Conservation (phyloP, 2,113 vertebrate genomes). For the Solea senegalensis region DNA sequence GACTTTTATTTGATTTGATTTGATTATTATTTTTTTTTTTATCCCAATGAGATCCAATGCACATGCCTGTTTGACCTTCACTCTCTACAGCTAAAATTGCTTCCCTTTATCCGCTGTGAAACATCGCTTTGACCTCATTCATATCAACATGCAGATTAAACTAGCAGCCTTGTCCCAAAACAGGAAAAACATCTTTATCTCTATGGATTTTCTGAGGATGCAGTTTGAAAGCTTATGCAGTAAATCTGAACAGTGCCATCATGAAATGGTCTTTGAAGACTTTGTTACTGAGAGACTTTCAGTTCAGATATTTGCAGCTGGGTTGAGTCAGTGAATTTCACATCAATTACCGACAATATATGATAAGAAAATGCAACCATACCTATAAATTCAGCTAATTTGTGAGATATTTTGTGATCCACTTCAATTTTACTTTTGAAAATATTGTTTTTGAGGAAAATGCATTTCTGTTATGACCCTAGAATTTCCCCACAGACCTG, state of each 20-base stretch:
- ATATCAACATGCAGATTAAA: constrained; percentile 37
- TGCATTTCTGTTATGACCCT: constrained; percentile 7
- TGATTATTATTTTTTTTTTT: constrained; percentile 5
- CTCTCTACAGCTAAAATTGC: constrained; percentile 13
- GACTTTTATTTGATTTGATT: constrained; percentile 10
- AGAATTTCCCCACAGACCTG: constrained; percentile 3
- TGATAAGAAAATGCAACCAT: too few species aligned
- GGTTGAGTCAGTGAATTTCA: too few species aligned
- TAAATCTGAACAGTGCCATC: constrained; percentile 22
- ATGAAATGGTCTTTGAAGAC: constrained; percentile 6
- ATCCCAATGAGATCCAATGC: constrained; percentile 13
- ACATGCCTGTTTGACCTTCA: constrained; percentile 27
- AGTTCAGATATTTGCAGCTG: constrained; percentile 6
- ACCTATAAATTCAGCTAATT: too few species aligned
- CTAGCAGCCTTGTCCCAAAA: constrained; percentile 18
- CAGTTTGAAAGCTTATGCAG: constrained; percentile 29
- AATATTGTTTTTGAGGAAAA: not conserved
- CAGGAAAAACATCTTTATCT: constrained; percentile 31
- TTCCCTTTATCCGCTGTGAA: constrained; percentile 21
- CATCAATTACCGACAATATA: too few species aligned
- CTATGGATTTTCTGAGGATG: constrained; percentile 21
- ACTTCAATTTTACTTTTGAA: not conserved
- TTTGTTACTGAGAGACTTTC: constrained; percentile 21
- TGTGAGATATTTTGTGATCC: not conserved
- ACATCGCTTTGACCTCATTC: constrained; percentile 37